Conservation (phyloP, 2,888 invertebrate genomes). For the Drosophila neoperkinsi region DNA sequence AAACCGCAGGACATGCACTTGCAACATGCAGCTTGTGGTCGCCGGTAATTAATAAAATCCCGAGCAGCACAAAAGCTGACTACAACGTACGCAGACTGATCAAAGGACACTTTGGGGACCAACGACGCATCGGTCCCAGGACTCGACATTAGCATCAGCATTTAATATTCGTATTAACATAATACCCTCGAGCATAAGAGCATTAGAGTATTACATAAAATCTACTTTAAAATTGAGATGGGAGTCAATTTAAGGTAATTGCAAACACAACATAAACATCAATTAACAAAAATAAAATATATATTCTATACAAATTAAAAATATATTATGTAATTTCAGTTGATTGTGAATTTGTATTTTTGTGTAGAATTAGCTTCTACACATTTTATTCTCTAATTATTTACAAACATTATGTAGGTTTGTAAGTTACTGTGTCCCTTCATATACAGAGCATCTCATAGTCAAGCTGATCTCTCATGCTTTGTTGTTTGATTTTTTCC, state of each 20-base stretch:
- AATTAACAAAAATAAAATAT: neutral
- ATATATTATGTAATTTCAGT: neutral
- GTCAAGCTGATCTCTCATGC: neutral
- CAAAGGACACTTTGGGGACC: slow-evolving; percentile 60
- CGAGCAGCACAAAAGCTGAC: slow-evolving; percentile 23
- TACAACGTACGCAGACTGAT: slow-evolving; percentile 14
- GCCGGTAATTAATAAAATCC: slow-evolving; percentile 71
- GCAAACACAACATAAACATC: neutral
- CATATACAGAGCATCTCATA: neutral
- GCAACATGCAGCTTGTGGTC: slow-evolving; percentile 69
- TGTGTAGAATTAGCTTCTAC: neutral
- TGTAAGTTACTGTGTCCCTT: neutral
- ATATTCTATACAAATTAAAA: neutral
- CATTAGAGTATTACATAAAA: neutral
- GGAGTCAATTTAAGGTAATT: neutral
- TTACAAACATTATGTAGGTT: neutral
- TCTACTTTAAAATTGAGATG: neutral
- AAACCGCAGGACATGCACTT: slow-evolving; percentile 60
- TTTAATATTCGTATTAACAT: slow-evolving; percentile 48
- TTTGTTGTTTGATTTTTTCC: slow-evolving; percentile 7
- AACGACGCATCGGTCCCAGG: slow-evolving; percentile 15
- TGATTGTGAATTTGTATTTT: neutral
- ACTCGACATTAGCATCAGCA: slow-evolving; percentile 55
- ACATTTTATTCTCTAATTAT: neutral
- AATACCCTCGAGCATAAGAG: slow-evolving; percentile 22